A percentile compares a stretch with the other conserved stretches of the same genome.
Conservation (phyloP, 2,888 invertebrate species). For the Trissolcus japonicus region DNA sequence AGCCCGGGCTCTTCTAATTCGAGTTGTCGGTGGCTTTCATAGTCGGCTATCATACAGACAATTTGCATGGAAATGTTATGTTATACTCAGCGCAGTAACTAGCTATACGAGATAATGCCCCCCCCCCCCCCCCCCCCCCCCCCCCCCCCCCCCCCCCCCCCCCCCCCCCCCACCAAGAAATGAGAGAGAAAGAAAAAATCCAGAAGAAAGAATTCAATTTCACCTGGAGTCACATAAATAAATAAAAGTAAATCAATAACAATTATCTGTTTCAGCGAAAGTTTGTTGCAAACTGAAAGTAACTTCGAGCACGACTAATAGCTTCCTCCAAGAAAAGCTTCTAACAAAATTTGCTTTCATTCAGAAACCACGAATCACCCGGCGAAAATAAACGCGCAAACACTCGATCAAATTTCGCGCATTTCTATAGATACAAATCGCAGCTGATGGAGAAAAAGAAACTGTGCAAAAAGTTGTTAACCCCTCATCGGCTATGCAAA, state of each 20-base stretch:
- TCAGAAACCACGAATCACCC: conserved; percentile 26
- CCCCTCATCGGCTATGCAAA: conserved; percentile 16
- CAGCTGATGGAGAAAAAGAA: not conserved
- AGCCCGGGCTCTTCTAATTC: conserved; percentile 75
- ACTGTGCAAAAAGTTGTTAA: not conserved
- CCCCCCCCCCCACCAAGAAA: conserved; percentile 8
- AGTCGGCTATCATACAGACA: conserved; percentile 52
- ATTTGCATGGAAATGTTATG: conserved; percentile 57
- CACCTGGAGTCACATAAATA: too few relatives aligned
- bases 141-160: conserved; percentile 4
- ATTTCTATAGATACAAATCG: not conserved
- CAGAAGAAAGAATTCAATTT: too few relatives aligned
- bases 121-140: not conserved
- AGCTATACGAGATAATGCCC: conserved; percentile 40
- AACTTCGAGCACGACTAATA: conserved; percentile 5
- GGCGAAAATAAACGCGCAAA: conserved; percentile 38
- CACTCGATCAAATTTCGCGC: conserved; percentile 9
- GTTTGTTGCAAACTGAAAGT: conserved; percentile 4
- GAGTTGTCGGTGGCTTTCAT: conserved; percentile 67
- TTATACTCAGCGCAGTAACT: conserved; percentile 44
- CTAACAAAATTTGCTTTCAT: conserved; percentile 46
- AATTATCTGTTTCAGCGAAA: conserved; percentile 10
- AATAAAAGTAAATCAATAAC: conserved; percentile 3
- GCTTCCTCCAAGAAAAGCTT: not conserved
- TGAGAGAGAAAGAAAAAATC: too few relatives aligned